phyloP scores from a whole-genome alignment of 2,113 vertebrate genomes.

The Nycticorax nycticorax region DNA sequence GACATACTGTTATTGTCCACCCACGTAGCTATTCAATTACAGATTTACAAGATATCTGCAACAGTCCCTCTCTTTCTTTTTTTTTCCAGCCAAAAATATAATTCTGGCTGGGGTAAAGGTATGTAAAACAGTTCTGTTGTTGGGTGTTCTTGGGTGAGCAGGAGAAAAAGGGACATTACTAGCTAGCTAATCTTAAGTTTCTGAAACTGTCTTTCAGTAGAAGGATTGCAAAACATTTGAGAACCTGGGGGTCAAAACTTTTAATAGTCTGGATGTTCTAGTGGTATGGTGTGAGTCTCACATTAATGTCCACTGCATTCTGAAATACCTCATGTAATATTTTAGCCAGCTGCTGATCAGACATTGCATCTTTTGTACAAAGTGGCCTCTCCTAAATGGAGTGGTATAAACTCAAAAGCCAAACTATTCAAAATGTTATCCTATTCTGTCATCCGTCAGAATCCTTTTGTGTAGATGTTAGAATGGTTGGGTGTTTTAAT shows the following conservation, averaged over 20 bases:
- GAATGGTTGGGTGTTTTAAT: neutral
- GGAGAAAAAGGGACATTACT: neutral
- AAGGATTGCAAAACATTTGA: neutral
- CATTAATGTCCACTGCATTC: rapidly evolving
- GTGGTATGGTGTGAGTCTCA: neutral
- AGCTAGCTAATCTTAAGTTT: neutral
- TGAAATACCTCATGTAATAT: neutral
- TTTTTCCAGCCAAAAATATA: conserved; percentile 91
- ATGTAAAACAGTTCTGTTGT: conserved; percentile 27
- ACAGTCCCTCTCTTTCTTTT: neutral
- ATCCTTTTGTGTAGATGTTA: neutral
- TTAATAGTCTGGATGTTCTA: neutral
- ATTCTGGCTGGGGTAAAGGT: conserved; percentile 96
- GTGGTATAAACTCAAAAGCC: neutral
- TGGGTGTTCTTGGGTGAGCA: neutral
- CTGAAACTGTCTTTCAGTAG: neutral
- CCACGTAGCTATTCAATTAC: neutral
- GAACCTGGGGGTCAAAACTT: neutral
- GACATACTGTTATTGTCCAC: neutral
- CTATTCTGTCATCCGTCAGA: neutral
- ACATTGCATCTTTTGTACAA: neutral
- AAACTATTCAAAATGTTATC: neutral
- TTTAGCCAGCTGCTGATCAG: neutral
- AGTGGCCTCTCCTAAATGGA: neutral
- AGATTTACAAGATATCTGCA: neutral